These are phyloP conservation scores for Morone saxatilis DNA, from an alignment of 2,113 vertebrate species.

Conservation along the genomic window DNA sequence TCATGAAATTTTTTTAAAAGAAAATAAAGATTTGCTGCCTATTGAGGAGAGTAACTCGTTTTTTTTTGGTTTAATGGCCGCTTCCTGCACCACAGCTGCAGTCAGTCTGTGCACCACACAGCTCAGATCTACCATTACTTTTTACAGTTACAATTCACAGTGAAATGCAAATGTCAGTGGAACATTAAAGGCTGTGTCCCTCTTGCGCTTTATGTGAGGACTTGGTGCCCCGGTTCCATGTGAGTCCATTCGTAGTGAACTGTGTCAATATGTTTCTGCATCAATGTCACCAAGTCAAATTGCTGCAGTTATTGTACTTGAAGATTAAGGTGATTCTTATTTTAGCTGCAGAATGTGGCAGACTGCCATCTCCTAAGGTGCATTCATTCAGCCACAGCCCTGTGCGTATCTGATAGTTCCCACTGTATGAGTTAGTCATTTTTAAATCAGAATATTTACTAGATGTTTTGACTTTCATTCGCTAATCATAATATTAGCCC, in stretches of 20 bases:
- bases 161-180: slow-evolving; percentile 44
- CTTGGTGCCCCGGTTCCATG: neutral
- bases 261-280: slow-evolving; percentile 41
- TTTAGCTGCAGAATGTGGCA: slow-evolving; percentile 35
- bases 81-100: slow-evolving; percentile 30
- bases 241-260: neutral
- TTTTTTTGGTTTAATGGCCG: slow-evolving; percentile 18
- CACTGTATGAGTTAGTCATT: neutral
- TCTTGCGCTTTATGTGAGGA: slow-evolving; percentile 5
- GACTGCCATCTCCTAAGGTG: neutral
- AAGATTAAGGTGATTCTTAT: slow-evolving; percentile 45
- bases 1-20: neutral
- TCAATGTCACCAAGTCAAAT: slow-evolving; percentile 26
- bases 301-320: slow-evolving; percentile 5
- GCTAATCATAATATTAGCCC: neutral
- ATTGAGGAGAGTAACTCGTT: slow-evolving; percentile 1
- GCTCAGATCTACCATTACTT: slow-evolving; percentile 26
- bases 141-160: slow-evolving; percentile 37
- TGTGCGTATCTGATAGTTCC: neutral
- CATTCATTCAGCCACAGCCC: neutral
- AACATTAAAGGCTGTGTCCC: slow-evolving; percentile 10
- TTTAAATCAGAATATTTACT: neutral
- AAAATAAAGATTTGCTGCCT: slow-evolving; percentile 15
- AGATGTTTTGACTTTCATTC: neutral
- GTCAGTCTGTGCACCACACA: neutral